These are phyloP conservation scores for Mesocentrotus franciscanus DNA, from an alignment of 53 echinoderm and acorn worm genomes.

Conservation along the genomic window DNA sequence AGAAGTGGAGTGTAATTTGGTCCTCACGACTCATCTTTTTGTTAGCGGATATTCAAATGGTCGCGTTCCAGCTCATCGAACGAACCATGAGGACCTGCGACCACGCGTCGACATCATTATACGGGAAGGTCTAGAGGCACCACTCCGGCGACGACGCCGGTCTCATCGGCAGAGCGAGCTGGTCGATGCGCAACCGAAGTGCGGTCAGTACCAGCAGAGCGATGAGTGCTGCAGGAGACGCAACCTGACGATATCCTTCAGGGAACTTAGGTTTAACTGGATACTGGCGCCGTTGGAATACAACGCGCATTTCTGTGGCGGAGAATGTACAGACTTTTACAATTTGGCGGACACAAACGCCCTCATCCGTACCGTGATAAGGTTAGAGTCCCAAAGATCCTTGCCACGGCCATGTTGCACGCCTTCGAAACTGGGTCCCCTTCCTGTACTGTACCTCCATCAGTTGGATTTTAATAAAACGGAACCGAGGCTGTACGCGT, in stretches of 20 bases:
- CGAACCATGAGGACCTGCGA: background rate
- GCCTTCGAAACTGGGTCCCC: conserved; percentile 26
- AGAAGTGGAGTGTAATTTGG: conserved; percentile 34
- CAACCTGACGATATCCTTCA: conserved; percentile 43
- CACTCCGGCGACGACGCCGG: background rate
- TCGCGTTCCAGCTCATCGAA: background rate
- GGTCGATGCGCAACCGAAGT: background rate
- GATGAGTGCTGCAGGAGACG: conserved; percentile 15
- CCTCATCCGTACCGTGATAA: conserved; percentile 23
- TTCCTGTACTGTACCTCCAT: conserved; percentile 16
- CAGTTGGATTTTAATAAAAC: background rate
- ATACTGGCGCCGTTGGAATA: conserved; percentile 47
- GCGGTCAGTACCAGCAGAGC: background rate
- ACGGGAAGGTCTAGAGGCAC: background rate
- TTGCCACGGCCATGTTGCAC: conserved; percentile 37
- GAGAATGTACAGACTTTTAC: conserved; percentile 27
- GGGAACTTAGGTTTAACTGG: conserved; percentile 30
- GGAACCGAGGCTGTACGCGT: conserved; percentile 10
- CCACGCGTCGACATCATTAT: conserved; percentile 50
- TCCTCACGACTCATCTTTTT: conserved; percentile 27
- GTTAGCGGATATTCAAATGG: conserved; percentile 25
- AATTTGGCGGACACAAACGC: conserved; percentile 51
- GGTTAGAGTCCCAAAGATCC: background rate
- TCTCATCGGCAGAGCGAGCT: background rate
- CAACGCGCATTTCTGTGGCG: conserved; percentile 56